phyloP scores from a whole-genome alignment of 2,797 vertebrate genomes.

The Bovichtus diacanthus region DNA sequence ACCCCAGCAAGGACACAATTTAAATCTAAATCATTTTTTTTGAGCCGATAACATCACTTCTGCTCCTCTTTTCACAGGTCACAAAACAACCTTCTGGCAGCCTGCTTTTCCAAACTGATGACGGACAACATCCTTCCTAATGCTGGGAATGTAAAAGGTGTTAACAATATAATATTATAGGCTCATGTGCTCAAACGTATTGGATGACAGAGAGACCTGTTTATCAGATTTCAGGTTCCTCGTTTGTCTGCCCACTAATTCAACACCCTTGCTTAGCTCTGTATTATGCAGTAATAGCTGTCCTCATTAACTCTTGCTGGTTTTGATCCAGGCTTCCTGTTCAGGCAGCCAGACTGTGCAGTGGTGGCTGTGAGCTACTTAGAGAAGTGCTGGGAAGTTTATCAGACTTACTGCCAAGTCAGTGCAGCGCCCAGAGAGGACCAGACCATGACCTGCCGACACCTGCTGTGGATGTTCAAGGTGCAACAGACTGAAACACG shows the following conservation, averaged over 20 bases:
- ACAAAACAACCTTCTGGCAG: slow-evolving; percentile 74
- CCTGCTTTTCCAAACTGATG: slow-evolving; percentile 90
- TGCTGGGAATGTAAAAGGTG: slow-evolving; percentile 89
- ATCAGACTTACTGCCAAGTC: slow-evolving; percentile 70
- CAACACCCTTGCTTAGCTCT: neutral
- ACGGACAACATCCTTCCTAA: slow-evolving; percentile 87
- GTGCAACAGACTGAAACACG: slow-evolving; percentile 71
- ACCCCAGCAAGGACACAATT: neutral
- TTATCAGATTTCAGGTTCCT: neutral
- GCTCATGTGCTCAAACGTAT: neutral
- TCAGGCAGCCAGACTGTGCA: slow-evolving; percentile 70
- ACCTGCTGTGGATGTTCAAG: slow-evolving; percentile 92
- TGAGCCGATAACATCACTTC: neutral
- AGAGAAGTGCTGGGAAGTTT: slow-evolving; percentile 89
- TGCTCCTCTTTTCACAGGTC: slow-evolving; percentile 76
- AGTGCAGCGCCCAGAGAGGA: slow-evolving; percentile 56
- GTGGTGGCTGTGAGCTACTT: slow-evolving; percentile 75
- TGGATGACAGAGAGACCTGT: neutral
- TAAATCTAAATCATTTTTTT: neutral
- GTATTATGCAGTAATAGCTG: neutral
- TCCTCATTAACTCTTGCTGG: neutral
- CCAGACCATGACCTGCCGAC: slow-evolving; percentile 85
- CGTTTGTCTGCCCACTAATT: neutral
- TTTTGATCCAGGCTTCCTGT: slow-evolving; percentile 79
- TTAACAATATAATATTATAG: neutral